Evolutionary conservation across 2,888 invertebrate genomes (phyloP), one percentile per base, ranked within the genome.

Genomic region (Agrotis exclamationis): DNA sequence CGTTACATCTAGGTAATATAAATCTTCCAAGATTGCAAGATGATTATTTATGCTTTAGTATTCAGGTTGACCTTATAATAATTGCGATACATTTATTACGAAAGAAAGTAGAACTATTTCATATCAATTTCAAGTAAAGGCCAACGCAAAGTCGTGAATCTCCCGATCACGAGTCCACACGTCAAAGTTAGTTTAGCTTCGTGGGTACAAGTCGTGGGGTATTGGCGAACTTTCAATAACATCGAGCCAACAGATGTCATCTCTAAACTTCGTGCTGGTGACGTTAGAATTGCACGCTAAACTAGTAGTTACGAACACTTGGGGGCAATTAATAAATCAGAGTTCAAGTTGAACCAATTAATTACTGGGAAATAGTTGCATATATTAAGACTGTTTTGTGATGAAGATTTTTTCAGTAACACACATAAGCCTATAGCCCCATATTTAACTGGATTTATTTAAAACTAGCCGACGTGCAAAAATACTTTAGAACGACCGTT

Each of bases 211-310:
- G 48, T 79, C 2, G 56, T 44, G 56, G 56, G 63, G 71, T 77
- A 82, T 77, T 82, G 63, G 48, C 60, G 51, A 82, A 79, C 60
- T 79, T 79, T 79, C 66, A 53, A 70, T 82, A 70, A 50, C 70
- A 64, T 66, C 51, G 45, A 70, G 51, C 78, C 63, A 79, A 77
- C 82, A 77, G 78, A 79, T 79, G 79, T 77, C 78, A 77, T 57
- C 70, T 57, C 44, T 39, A 48, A 82, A 82, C 78, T 82, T 66
- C 16, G 56, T 60, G 51, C n/a, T 53, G 48, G 59, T 82, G 82
- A 77, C 82, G 59, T 63, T 69, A 78, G 70, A 45, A 70, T 63
- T 81, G 58, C 82, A 77, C 58, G 51, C 59, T 44, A 13, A 51
- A 63, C 28, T 67, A 59, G 48, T 33, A 65, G 44, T 81, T 70